Evolutionary conservation across 2,113 vertebrate species (phyloP).

Genomic region (Phaethon lepturus): DNA sequence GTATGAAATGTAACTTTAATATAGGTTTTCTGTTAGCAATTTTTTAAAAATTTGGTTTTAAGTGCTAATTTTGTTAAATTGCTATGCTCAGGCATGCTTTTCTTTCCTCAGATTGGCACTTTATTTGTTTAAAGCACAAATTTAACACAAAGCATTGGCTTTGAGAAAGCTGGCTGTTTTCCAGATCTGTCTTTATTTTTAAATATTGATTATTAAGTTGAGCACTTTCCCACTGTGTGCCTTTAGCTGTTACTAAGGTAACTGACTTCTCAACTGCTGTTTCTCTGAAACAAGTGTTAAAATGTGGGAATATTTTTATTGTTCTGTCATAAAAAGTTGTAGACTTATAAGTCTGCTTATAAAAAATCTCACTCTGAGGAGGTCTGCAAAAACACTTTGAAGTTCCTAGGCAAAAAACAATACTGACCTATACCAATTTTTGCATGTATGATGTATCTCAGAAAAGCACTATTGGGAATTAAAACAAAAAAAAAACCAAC

Average conservation of each 20-base stretch:
- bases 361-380: not conserved
- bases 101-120: not conserved
- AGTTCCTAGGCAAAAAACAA: not conserved
- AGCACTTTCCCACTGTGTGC: constrained; percentile 46
- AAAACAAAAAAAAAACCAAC: too few species aligned
- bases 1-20: not conserved
- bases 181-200: constrained; percentile 12
- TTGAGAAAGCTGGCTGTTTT: not conserved
- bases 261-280: not conserved
- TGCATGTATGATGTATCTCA: not conserved
- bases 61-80: not conserved
- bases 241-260: constrained; percentile 65
- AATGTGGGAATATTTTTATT: not conserved
- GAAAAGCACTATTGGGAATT: not conserved
- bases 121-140: constrained; percentile 4
- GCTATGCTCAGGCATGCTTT: not conserved
- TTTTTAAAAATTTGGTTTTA: not conserved
- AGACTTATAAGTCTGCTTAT: not conserved
- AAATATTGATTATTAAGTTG: not conserved
- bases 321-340: not conserved
- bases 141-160: not conserved
- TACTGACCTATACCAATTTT: not conserved
- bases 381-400: not conserved
- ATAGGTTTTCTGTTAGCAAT: not conserved
- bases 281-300: constrained; percentile 22